Evolutionary conservation across 1,140 invertebrate species (phyloP).

Genomic region (Phymastichus coffea): DNA sequence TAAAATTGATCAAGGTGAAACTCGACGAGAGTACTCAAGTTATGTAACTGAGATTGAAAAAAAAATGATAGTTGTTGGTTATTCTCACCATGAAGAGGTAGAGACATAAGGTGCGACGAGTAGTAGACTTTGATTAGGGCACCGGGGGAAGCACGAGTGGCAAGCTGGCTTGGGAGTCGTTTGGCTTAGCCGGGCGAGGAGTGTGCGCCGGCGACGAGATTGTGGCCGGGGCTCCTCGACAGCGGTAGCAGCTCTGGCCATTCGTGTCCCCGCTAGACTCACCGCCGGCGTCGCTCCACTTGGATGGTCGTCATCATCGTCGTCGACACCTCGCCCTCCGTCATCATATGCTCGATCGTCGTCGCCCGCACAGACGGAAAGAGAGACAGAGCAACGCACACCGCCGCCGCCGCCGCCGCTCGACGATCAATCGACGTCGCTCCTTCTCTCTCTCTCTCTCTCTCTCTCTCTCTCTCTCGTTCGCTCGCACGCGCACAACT

Average conservation of each 20-base stretch:
- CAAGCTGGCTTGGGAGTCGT: too few relatives aligned
- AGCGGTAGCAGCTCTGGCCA: neutral
- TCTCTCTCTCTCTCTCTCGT: neutral
- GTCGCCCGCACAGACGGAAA: neutral
- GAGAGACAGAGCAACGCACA: neutral
- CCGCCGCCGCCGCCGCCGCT: neutral
- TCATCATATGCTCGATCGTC: neutral
- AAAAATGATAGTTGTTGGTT: neutral
- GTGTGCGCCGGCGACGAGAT: too few relatives aligned
- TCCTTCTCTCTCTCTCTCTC: slow-evolving; percentile 8
- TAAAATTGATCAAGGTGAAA: too few relatives aligned
- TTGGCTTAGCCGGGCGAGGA: too few relatives aligned
- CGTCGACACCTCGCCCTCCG: slow-evolving; percentile 12
- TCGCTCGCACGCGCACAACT: too few relatives aligned
- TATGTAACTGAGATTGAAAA: too few relatives aligned
- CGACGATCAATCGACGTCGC: slow-evolving; percentile 25
- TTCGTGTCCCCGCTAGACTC: neutral
- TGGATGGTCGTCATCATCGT: too few relatives aligned
- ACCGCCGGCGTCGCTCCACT: neutral
- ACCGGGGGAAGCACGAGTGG: too few relatives aligned
- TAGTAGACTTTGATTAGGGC: too few relatives aligned
- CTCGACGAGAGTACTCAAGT: too few relatives aligned
- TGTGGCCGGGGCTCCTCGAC: too few relatives aligned
- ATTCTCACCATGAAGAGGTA: neutral
- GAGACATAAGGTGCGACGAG: too few relatives aligned